Base-by-base conservation (phyloP, 1,140 invertebrate genomes). In the Bursaphelenchus mucronatus region DNA sequence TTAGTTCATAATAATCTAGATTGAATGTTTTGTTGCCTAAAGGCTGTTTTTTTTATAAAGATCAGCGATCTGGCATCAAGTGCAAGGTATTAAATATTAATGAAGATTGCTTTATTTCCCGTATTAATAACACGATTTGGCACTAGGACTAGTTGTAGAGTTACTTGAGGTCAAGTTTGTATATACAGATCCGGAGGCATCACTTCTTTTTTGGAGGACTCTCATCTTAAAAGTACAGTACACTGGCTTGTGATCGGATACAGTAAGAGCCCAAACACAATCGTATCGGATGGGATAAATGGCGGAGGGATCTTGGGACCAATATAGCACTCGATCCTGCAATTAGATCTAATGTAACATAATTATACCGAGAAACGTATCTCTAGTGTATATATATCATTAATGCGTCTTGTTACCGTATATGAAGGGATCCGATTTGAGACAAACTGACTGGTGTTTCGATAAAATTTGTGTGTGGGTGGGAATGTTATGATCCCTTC, bases 401-500 rank as follows among this genome's bases (percentile, higher is more conserved):
- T n/a, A 15, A 15, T 7, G 17, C n/a, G n/a, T 45, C 17, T 56
- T 15, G 45, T 8, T 63, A 76, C 71, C n/a, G 71, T 73, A 41
- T 73, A 73, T 9, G 71, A 73, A 58, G 71, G 71, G 41, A 73
- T 61, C 55, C 71, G 30, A 43, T 76, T 64, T n/a, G 44, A 15
- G 3, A 51, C 55, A 46, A 76, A 73, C 13, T n/a, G 8, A 57
- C 57, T 74, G 21, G 54, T 76, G 15, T 53, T 66, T 9, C 57
- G 30, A 7, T 53, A 5, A 47, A 76, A 73, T 43, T 73, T 73
- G 61, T 73, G 74, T 15, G 71, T 73, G 13, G 71, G 71, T n/a
- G 71, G 71, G 54, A 73, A 73, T 9, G 49, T 46, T 39, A 73
- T 74, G 19, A 65, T 55, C 13, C 55, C 72, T 49, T 73, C 71